Conservation (phyloP, 2,888 invertebrate genomes). For the Andrena camellia region DNA sequence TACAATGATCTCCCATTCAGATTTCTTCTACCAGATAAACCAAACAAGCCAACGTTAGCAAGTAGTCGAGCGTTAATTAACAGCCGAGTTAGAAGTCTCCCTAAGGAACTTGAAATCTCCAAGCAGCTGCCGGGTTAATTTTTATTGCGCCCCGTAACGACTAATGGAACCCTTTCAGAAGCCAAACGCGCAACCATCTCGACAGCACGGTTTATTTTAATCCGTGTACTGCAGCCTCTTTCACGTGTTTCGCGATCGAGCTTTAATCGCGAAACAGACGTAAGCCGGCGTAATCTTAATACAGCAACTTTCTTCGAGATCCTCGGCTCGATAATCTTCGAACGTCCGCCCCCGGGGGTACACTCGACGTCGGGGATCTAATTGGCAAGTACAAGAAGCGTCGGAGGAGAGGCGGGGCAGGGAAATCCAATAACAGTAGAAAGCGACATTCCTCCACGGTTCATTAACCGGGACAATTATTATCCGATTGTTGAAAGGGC, state of each 20-base stretch:
- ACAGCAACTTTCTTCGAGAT: neutral
- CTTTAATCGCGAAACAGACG: slow-evolving; percentile 20
- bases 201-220: neutral
- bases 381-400: slow-evolving; percentile 17
- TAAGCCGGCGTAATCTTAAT: slow-evolving; percentile 4
- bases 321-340: neutral
- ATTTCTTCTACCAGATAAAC: too few species aligned
- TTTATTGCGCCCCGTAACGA: too few species aligned
- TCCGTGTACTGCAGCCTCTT: slow-evolving; percentile 1
- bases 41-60: too few species aligned
- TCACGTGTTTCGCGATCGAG: neutral
- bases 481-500: slow-evolving; percentile 57
- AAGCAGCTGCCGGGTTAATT: too few species aligned
- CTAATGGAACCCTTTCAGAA: too few species aligned
- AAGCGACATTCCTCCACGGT: slow-evolving; percentile 46
- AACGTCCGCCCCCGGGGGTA: neutral
- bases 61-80: too few species aligned
- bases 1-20: too few species aligned
- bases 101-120: too few species aligned
- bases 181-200: too few species aligned
- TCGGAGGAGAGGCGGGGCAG: neutral
- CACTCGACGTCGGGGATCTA: neutral
- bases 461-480: slow-evolving; percentile 62
- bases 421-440: slow-evolving; percentile 42
- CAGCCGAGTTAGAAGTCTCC: too few species aligned